These are phyloP conservation scores for Lasioglossum villosulum DNA, from an alignment of 2,888 invertebrate species.

Conservation along the genomic window DNA sequence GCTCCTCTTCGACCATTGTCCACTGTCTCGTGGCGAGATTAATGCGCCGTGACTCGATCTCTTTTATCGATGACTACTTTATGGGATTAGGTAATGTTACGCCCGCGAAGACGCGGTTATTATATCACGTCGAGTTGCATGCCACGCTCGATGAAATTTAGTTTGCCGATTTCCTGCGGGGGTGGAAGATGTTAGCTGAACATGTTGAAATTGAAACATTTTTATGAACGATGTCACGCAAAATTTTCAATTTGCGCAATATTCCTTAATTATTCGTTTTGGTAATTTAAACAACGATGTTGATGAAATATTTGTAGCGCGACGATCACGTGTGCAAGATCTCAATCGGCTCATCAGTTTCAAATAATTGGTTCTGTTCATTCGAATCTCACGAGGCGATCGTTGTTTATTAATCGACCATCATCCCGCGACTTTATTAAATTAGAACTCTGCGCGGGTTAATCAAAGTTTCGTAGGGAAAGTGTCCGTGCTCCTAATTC, in stretches of 20 bases:
- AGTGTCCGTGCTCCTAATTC: constrained; percentile 43
- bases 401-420: background rate
- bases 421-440: constrained; percentile 27
- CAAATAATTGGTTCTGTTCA: background rate
- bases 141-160: background rate
- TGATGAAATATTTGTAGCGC: background rate
- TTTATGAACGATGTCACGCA: fast-evolving
- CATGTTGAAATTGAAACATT: background rate
- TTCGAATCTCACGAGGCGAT: background rate
- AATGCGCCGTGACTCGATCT: background rate
- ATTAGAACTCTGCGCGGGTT: constrained; percentile 15
- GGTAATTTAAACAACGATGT: background rate
- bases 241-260: background rate
- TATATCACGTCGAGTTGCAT: background rate
- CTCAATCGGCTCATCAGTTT: background rate
- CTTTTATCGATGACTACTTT: constrained; percentile 3
- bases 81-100: constrained; percentile 3
- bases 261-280: background rate
- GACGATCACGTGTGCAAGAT: background rate
- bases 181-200: background rate
- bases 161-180: background rate
- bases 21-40: background rate
- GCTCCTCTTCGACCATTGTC: background rate
- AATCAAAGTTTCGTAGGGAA: constrained; percentile 35
- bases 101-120: background rate